phyloP scores from a whole-genome alignment of 2,797 vertebrate genomes.

The Halcyon chelicuti region DNA sequence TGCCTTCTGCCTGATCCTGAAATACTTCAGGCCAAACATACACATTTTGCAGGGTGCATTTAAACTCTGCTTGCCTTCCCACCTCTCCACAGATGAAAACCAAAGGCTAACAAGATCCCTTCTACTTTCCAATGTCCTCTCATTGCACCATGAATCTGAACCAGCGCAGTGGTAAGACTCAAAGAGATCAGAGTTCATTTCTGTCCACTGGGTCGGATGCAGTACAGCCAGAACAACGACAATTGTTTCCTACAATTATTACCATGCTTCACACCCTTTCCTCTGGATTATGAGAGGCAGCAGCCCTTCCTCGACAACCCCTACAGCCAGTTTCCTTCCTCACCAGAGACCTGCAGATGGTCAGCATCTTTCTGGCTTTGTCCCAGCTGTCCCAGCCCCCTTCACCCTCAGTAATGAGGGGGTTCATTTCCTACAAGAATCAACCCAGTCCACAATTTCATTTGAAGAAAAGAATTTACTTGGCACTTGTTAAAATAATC shows the following conservation, averaged over 20 bases:
- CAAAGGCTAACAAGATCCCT: not conserved
- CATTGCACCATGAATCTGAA: not conserved
- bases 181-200: not conserved
- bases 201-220: rapidly evolving
- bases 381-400: not conserved
- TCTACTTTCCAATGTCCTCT: not conserved
- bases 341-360: not conserved
- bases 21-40: not conserved
- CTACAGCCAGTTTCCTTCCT: slow-evolving; percentile 25
- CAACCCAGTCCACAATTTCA: not conserved
- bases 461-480: not conserved
- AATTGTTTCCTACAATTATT: slow-evolving; percentile 70
- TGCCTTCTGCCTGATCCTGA: not conserved
- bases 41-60: not conserved
- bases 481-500: not conserved
- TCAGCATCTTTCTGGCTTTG: not conserved
- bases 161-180: not conserved
- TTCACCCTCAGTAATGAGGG: not conserved
- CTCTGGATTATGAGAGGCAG: slow-evolving; percentile 54
- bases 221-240: not conserved
- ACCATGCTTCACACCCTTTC: slow-evolving; percentile 69
- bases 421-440: not conserved
- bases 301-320: slow-evolving; percentile 17
- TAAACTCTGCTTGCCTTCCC: not conserved
- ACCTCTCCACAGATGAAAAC: not conserved